These are phyloP conservation scores for Microctenopoma lineatum DNA, from an alignment of 2,797 vertebrate species.

Conservation along the genomic window DNA sequence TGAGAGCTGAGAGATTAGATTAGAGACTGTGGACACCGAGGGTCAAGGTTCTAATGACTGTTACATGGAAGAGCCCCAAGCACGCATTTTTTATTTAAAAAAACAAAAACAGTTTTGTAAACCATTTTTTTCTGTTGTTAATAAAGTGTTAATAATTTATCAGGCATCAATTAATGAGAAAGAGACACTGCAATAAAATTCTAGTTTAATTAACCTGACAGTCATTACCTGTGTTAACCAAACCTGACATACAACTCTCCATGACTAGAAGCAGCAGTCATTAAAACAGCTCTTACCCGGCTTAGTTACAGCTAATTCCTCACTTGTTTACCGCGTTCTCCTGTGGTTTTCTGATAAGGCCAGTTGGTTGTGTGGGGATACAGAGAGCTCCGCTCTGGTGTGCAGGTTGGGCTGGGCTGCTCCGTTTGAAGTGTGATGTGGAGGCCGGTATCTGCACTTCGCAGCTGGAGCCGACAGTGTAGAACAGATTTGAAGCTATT, in stretches of 20 bases:
- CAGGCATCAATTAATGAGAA: background rate
- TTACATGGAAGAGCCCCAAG: slow-evolving; percentile 22
- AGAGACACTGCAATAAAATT: slow-evolving; percentile 1
- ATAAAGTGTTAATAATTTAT: background rate
- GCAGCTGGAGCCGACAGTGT: slow-evolving; percentile 65
- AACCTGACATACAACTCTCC: background rate
- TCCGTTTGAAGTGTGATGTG: slow-evolving; percentile 73
- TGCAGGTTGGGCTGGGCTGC: slow-evolving; percentile 47
- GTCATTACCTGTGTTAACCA: slow-evolving; percentile 14
- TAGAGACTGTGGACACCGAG: slow-evolving; percentile 66
- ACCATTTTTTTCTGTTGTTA: too few species aligned
- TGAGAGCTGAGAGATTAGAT: slow-evolving; percentile 50
- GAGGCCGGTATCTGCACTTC: slow-evolving; percentile 68
- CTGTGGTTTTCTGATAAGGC: slow-evolving; percentile 81
- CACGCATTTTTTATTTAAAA: slow-evolving; percentile 13
- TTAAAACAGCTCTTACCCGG: slow-evolving; percentile 46
- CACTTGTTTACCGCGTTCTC: slow-evolving; percentile 60
- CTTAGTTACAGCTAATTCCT: slow-evolving; percentile 70
- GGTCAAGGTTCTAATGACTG: slow-evolving; percentile 56
- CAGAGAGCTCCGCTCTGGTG: slow-evolving; percentile 34
- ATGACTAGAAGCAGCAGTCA: slow-evolving; percentile 43
- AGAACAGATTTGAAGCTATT: slow-evolving; percentile 56
- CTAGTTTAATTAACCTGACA: background rate
- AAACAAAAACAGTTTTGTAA: too few species aligned
- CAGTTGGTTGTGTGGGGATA: slow-evolving; percentile 28